Base-by-base conservation (phyloP, 2,888 invertebrate species). In the Hypomecis atomaria region DNA sequence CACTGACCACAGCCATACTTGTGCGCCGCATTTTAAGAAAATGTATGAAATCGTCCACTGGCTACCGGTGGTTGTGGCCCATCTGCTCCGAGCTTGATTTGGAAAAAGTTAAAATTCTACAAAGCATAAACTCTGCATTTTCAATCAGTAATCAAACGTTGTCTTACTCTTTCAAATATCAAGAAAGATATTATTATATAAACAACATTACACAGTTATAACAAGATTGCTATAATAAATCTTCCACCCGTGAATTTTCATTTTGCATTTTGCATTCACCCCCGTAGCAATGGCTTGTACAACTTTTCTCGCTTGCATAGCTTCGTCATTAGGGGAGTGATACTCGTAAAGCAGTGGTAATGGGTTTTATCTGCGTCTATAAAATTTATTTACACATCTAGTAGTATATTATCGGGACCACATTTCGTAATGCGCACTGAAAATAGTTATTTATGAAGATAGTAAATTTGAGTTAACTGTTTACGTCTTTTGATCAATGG, bases 321-420 rank as follows among this genome's bases (percentile, higher is more conserved):
- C 76, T 74, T 75, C 78, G 81, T 91, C 89, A 90, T 91, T 90
- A 91, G 88, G 88, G 89, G 89, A 87, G 86, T 87, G 85, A 78
- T 72, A 77, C 86, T 89, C 89, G 86, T 90, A 90, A 89, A 90
- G 79, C 85, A 85, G 78, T 78, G 78, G 82, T 85, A 90, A 90
- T 89, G 87, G 85, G 80, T 84, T 90, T 89, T 90, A 90, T 92
- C 90, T 89, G 77, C 75, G 82, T 80, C 88, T 87, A 88, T 90
- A 90, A 90, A 90, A 88, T 88, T 83, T 89, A 89, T 89, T 89
- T 88, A 89, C 88, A 84, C 86, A 78, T 87, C 84, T 81, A 81
- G 81, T 80, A 77, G 77, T 83, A 80, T 80, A 83, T 83, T 82
- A 84, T 84, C 76, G 79, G 70, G 77, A 79, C 78, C 78, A 78